Evolutionary conservation across 2,113 vertebrate genomes (phyloP).

Genomic region (Columbina picui): DNA sequence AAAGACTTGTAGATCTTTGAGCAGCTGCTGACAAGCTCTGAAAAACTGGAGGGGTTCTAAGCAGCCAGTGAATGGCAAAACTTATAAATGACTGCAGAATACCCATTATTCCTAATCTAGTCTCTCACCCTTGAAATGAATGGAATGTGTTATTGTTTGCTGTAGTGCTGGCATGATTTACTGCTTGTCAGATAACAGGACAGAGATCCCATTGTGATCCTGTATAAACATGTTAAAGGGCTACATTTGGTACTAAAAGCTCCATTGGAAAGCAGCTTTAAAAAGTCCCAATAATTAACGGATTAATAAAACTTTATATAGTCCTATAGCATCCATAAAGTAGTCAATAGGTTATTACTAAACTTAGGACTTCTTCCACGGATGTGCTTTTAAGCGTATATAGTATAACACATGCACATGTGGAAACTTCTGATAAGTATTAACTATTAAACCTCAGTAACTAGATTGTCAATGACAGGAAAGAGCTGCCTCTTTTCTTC

Average conservation of each 20-base stretch:
- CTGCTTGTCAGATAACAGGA: neutral
- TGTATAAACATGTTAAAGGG: neutral
- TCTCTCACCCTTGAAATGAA: constrained; percentile 2
- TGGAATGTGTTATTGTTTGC: constrained; percentile 1
- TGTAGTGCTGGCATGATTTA: neutral
- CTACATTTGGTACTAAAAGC: neutral
- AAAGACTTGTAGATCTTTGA: neutral
- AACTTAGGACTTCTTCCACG: neutral
- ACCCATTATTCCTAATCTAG: neutral
- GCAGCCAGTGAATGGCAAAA: neutral
- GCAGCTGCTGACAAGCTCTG: neutral
- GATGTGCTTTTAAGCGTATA: neutral
- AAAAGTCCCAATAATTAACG: neutral
- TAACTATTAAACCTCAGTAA: neutral
- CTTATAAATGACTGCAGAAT: neutral
- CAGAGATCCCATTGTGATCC: neutral
- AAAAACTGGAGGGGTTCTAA: neutral
- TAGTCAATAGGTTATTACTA: neutral
- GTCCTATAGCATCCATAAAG: neutral
- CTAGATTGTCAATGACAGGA: neutral
- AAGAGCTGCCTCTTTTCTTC: neutral
- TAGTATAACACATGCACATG: neutral
- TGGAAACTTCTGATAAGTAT: neutral
- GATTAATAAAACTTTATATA: neutral
- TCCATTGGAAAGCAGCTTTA: neutral